phyloP scores from a whole-genome alignment of 2,113 vertebrate genomes.

The Rhea americana region DNA sequence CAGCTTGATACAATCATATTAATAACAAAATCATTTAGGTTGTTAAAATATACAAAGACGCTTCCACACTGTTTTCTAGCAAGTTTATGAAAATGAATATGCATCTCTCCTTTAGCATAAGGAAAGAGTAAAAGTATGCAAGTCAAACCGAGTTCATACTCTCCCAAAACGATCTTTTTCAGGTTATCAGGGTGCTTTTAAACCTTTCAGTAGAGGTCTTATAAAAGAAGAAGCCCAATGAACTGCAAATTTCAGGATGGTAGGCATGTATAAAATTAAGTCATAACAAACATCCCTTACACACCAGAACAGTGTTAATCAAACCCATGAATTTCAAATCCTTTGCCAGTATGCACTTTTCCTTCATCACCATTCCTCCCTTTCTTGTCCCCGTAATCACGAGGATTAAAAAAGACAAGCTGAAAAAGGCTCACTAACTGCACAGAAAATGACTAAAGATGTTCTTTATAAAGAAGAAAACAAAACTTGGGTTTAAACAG shows the following conservation, averaged over 20 bases:
- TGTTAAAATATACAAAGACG: conserved; percentile 66
- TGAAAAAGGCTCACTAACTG: neutral
- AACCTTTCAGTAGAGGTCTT: neutral
- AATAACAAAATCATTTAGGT: conserved; percentile 65
- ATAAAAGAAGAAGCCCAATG: neutral
- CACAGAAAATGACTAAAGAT: neutral
- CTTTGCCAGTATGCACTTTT: neutral
- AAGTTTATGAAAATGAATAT: conserved; percentile 49
- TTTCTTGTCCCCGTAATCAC: neutral
- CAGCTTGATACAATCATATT: conserved; percentile 53
- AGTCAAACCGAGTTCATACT: neutral
- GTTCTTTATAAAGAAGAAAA: neutral
- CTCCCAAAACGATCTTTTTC: conserved; percentile 8
- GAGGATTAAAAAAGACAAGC: neutral
- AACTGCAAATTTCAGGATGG: neutral
- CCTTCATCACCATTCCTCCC: neutral
- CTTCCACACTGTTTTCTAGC: conserved; percentile 44
- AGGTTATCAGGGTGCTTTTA: neutral
- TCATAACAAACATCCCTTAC: neutral
- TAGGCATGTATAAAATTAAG: neutral
- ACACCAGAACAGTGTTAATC: rapidly evolving
- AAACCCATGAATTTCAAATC: neutral
- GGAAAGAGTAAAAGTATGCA: conserved; percentile 16
- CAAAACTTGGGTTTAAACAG: neutral
- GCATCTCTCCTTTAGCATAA: conserved; percentile 49